Base-by-base conservation (phyloP, 2,113 vertebrate genomes). In the Pseudolaguvia tuberculata region DNA sequence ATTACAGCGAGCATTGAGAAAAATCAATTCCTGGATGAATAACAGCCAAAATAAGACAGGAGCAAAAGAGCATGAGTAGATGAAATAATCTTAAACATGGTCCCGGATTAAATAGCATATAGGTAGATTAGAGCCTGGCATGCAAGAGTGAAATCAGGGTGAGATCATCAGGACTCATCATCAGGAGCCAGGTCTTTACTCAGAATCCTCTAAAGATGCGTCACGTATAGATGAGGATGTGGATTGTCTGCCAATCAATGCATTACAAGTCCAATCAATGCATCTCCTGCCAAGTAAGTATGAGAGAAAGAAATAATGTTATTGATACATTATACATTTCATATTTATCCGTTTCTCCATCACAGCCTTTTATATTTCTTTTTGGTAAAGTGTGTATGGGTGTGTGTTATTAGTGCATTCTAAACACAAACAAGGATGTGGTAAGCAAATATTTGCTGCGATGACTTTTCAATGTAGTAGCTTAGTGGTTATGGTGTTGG, bases 11-110 rank as follows among this genome's bases (percentile, higher is more conserved):
- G n/a, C 1, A 21, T 14, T n/a, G 53, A 51, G 31, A 20, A 76
- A 65, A 76, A 76, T 69, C 72, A 65, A 74, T 65, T 6, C 31
- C 31, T 18, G 50, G 50, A 55, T 53, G 59, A 74, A 74, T 65
- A 74, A 65, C 35, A 39, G 50, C 25, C 15, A 8, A 25, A 74
- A 74, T 65, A 65, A 65, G 50, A 65, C 9, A 29, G 21, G 11
- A 63, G n/a, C 42, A 27, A 52, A 14, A 11, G 17, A 17, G 55
- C 20, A 11, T 4, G 8, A 14, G 48, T 23, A 25, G 58, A 73
- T 58, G 58, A 63, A 73, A 63, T 53, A 39, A 73, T 35, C 25
- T 17, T 12, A 17, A 63, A 51, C 29, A 58, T 25, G 50, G 48
- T 62, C 39, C 42, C 29, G 55, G 48, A 48, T 59, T 18, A 29